Percentiles rank a stretch among this genome's conserved stretches.
Conservation (phyloP, 1,140 invertebrate genomes). For the Dufourea novaeangliae region DNA sequence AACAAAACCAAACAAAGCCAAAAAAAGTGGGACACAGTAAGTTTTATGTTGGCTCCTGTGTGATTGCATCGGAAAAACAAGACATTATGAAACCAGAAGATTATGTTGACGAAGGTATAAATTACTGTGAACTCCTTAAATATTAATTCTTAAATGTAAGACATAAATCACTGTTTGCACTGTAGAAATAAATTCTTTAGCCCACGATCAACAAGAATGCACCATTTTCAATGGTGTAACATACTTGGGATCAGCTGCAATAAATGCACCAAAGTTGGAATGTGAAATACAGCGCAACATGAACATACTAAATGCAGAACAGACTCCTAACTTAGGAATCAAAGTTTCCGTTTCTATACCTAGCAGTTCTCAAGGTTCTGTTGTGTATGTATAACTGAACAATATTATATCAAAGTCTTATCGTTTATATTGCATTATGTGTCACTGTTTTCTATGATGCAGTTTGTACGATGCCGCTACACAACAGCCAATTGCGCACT, state of each 20-base stretch:
- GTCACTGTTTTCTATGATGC: slow-evolving; percentile 69
- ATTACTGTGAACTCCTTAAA: neutral
- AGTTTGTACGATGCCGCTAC: slow-evolving; percentile 93
- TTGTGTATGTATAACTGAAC: slow-evolving; percentile 84
- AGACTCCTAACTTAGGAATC: slow-evolving; percentile 86
- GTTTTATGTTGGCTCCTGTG: slow-evolving; percentile 75
- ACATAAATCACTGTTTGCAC: slow-evolving; percentile 27
- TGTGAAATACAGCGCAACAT: slow-evolving; percentile 98
- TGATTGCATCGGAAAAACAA: slow-evolving; percentile 85
- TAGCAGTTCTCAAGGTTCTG: slow-evolving; percentile 91
- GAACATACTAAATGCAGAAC: slow-evolving; percentile 92
- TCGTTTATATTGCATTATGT: neutral
- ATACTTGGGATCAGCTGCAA: slow-evolving; percentile 95
- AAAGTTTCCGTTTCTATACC: slow-evolving; percentile 96
- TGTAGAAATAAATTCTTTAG: slow-evolving; percentile 81
- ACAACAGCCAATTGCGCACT: slow-evolving; percentile 92
- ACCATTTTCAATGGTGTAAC: slow-evolving; percentile 96
- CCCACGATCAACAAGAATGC: slow-evolving; percentile 92
- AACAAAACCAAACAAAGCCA: slow-evolving; percentile 63
- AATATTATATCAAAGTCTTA: neutral
- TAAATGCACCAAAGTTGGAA: slow-evolving; percentile 96
- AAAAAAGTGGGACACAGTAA: slow-evolving; percentile 80
- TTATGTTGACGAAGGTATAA: slow-evolving; percentile 86
- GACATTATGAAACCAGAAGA: slow-evolving; percentile 89
- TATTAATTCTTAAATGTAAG: neutral